A percentile compares a stretch with the other conserved stretches of the same genome.
phyloP scores from a whole-genome alignment of 2,888 invertebrate species.

The Tricholauxania praeusta region DNA sequence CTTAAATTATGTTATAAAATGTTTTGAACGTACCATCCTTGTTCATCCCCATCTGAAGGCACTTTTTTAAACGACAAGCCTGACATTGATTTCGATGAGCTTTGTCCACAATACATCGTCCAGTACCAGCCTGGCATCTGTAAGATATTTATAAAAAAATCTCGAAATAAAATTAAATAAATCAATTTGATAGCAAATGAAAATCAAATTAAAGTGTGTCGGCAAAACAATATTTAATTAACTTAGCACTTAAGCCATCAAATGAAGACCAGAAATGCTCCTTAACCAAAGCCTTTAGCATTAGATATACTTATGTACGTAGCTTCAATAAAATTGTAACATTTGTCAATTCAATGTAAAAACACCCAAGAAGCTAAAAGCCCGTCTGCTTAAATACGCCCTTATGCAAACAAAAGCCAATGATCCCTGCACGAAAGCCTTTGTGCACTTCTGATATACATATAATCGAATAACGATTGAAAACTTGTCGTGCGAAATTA shows the following conservation, averaged over 20 bases:
- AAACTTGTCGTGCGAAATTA: constrained; percentile 54
- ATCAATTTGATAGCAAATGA: neutral
- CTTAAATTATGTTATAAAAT: too few species aligned
- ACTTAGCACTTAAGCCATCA: constrained; percentile 5
- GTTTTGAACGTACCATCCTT: constrained; percentile 89
- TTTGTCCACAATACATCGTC: constrained; percentile 97
- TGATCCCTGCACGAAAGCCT: constrained; percentile 47
- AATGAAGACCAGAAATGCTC: neutral
- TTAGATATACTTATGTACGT: neutral
- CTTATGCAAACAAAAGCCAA: constrained; percentile 50
- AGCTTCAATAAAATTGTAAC: constrained; percentile 54
- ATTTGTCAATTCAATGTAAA: constrained; percentile 51
- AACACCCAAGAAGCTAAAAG: constrained; percentile 2
- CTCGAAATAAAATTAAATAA: constrained; percentile 12
- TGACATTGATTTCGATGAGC: constrained; percentile 99
- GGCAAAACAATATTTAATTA: neutral
- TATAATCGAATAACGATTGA: constrained; percentile 66
- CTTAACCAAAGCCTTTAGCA: neutral
- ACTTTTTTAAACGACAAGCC: constrained; percentile 98
- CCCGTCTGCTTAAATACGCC: constrained; percentile 37
- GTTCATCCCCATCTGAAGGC: constrained; percentile 99
- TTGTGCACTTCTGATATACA: constrained; percentile 60
- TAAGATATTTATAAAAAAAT: constrained; percentile 46
- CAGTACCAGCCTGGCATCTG: constrained; percentile 99
- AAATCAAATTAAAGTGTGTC: constrained; percentile 11